These are phyloP conservation scores for Mimumesa dahlbomi DNA, from an alignment of 2,888 invertebrate species.

Conservation along the genomic window DNA sequence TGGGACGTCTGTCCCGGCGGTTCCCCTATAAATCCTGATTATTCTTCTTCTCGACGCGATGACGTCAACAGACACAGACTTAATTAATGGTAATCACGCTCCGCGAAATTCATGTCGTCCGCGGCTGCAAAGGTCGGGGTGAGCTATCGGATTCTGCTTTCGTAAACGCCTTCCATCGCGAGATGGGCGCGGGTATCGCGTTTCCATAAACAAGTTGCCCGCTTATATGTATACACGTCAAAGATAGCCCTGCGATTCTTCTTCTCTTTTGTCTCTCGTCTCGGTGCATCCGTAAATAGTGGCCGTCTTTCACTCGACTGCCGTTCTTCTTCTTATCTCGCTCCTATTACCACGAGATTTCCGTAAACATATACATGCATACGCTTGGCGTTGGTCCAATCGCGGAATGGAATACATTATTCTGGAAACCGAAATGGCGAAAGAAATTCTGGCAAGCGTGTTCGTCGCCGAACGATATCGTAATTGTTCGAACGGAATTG, in stretches of 20 bases:
- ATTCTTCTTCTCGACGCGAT: conserved; percentile 6
- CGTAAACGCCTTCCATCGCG: conserved; percentile 21
- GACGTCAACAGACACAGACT: conserved; percentile 9
- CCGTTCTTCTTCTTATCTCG: conserved; percentile 32
- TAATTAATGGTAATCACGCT: conserved; percentile 2
- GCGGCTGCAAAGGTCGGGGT: conserved; percentile 11
- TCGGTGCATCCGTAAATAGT: conserved; percentile 43
- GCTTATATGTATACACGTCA: conserved; percentile 32
- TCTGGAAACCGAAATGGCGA: conserved; percentile 42
- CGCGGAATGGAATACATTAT: conserved; percentile 53
- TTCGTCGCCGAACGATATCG: too few relatives aligned
- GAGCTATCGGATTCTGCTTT: conserved; percentile 41
- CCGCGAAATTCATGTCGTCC: conserved; percentile 9
- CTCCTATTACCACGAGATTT: conserved; percentile 56
- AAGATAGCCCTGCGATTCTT: conserved; percentile 43
- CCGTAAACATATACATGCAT: conserved; percentile 74
- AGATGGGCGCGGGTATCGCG: conserved; percentile 30
- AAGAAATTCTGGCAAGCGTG: conserved; percentile 19
- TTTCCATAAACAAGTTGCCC: conserved; percentile 44
- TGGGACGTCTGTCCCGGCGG: too few relatives aligned
- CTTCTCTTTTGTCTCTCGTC: conserved; percentile 50
- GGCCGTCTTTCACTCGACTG: conserved; percentile 28
- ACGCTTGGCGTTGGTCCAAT: conserved; percentile 67
- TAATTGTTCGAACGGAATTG: too few relatives aligned
- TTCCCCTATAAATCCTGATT: conserved; percentile 7